phyloP scores from a whole-genome alignment of 1,140 invertebrate species.

The Drosophila ogumai region DNA sequence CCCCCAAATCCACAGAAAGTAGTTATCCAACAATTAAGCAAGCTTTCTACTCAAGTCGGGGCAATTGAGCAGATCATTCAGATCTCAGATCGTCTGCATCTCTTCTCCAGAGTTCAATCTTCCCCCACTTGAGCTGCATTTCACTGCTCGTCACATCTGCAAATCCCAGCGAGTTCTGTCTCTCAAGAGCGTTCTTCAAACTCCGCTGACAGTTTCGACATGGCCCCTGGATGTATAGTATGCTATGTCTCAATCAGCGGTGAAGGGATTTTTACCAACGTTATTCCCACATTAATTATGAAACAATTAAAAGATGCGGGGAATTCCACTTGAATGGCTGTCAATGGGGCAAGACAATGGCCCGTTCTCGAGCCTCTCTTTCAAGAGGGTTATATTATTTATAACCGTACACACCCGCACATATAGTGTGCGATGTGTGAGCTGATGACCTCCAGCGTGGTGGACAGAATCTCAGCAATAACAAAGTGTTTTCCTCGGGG shows the following conservation, averaged over 20 bases:
- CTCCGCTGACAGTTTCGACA: conserved; percentile 59
- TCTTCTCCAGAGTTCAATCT: conserved; percentile 28
- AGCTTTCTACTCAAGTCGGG: conserved; percentile 13
- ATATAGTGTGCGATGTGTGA: background rate
- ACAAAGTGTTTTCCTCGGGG: conserved; percentile 46
- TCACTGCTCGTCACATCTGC: conserved; percentile 48
- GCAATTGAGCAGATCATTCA: conserved; percentile 15
- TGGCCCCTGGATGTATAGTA: conserved; percentile 16
- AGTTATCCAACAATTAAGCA: conserved; percentile 10
- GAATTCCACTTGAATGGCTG: conserved; percentile 77
- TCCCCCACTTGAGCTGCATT: conserved; percentile 43
- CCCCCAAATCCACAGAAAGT: background rate
- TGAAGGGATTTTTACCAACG: conserved; percentile 47
- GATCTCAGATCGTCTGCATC: conserved; percentile 10
- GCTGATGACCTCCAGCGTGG: conserved; percentile 72
- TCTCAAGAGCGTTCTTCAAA: conserved; percentile 41
- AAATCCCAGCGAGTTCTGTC: background rate
- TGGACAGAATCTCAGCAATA: conserved; percentile 67
- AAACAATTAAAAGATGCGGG: conserved; percentile 74
- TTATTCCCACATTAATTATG: conserved; percentile 81
- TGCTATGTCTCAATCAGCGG: conserved; percentile 71
- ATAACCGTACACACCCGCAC: conserved; percentile 54
- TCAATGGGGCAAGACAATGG: conserved; percentile 69
- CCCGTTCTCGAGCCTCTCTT: conserved; percentile 36
- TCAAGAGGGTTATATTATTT: conserved; percentile 11